Conservation (phyloP, 2,888 invertebrate species). For the Scaptomyza reducta region DNA sequence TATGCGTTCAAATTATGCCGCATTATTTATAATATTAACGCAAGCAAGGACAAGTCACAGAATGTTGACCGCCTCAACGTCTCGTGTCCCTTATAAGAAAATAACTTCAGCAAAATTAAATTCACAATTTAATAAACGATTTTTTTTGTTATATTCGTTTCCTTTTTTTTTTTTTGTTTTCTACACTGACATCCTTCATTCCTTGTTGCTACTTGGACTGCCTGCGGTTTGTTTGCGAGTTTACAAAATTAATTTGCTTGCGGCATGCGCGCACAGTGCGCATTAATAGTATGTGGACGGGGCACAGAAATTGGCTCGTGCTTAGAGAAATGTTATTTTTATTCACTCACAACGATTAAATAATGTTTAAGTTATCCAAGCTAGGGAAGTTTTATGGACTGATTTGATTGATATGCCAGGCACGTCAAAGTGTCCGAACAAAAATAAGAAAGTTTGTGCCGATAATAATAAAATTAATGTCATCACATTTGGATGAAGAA, state of each 20-base stretch:
- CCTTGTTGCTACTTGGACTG: slow-evolving; percentile 15
- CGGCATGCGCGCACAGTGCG: slow-evolving; percentile 33
- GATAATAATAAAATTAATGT: slow-evolving; percentile 27
- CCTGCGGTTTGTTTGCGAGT: slow-evolving; percentile 60
- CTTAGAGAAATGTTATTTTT: slow-evolving; percentile 55
- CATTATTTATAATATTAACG: slow-evolving; percentile 74
- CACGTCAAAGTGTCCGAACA: slow-evolving; percentile 43
- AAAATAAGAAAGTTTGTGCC: slow-evolving; percentile 23
- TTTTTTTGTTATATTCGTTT: slow-evolving; percentile 25
- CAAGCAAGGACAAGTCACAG: slow-evolving; percentile 21
- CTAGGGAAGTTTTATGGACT: slow-evolving; percentile 49
- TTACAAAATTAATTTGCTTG: slow-evolving; percentile 74
- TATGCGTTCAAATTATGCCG: slow-evolving; percentile 69
- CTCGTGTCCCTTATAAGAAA: slow-evolving; percentile 10
- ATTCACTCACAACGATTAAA: slow-evolving; percentile 66
- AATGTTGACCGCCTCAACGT: slow-evolving; percentile 10
- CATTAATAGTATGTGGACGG: slow-evolving; percentile 20
- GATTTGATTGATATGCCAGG: slow-evolving; percentile 58
- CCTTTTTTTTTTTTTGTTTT: slow-evolving; percentile 2
- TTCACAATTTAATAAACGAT: slow-evolving; percentile 46
- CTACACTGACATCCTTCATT: slow-evolving; percentile 6
- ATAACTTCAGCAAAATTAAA: slow-evolving; percentile 57
- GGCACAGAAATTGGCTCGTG: neutral
- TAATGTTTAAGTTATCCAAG: slow-evolving; percentile 53
- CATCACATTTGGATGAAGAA: slow-evolving; percentile 13